phyloP scores from a whole-genome alignment of 2,888 invertebrate genomes.

The Calameuta idolon region DNA sequence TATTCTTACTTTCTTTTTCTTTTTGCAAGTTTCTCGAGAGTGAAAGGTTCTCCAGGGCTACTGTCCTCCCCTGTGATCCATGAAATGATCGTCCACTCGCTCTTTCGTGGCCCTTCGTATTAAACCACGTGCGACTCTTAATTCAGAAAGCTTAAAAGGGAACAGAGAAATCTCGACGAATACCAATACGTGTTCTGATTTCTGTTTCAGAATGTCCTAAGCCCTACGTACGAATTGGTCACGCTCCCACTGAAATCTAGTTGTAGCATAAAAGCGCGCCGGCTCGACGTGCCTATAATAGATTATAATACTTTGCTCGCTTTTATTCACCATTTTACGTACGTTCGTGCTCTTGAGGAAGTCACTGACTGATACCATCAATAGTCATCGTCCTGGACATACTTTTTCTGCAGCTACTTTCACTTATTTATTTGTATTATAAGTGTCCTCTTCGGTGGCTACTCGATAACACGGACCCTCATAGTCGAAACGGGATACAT shows the following conservation, averaged over 20 bases:
- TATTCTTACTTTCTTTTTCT: not conserved
- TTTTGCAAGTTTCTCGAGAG: not conserved
- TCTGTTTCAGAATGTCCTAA: constrained; percentile 66
- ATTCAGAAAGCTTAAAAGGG: constrained; percentile 29
- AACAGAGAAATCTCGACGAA: constrained; percentile 46
- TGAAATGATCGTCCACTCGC: not conserved
- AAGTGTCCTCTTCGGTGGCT: not conserved
- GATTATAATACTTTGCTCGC: not conserved
- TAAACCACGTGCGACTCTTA: constrained; percentile 25
- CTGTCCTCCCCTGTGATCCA: not conserved
- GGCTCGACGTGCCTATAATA: not conserved
- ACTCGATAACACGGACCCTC: not conserved
- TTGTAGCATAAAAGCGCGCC: not conserved
- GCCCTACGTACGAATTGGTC: constrained; percentile 58
- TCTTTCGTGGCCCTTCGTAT: not conserved
- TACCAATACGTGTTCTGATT: constrained; percentile 65
- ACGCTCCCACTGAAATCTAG: constrained; percentile 30
- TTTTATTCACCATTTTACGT: not conserved
- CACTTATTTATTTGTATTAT: not conserved
- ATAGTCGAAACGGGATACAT: not conserved
- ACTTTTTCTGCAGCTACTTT: not conserved
- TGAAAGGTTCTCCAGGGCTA: not conserved
- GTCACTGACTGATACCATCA: not conserved
- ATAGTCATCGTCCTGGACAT: not conserved
- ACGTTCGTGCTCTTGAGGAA: not conserved